Evolutionary conservation across 2,888 invertebrate species (phyloP), one percentile per base, ranked within the genome.

Genomic region (Ceraclea dissimilis): DNA sequence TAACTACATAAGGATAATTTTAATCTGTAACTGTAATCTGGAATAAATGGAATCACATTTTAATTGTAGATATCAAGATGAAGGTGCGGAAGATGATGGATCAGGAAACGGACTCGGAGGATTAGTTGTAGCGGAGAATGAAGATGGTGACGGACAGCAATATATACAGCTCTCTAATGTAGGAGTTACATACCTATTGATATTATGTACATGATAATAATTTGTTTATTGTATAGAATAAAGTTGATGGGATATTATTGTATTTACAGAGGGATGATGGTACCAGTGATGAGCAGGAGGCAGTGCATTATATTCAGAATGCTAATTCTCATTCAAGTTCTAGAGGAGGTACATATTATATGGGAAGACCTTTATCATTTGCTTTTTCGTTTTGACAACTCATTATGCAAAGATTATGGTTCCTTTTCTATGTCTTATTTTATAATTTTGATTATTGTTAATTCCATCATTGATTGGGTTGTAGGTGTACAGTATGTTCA

Each of bases 401-500:
- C 26, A 26, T 26, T 10, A 6, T 26, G 10, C 26, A 26, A 26
- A 26, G 26, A 26, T n/a, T 26, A 26, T 26, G 10, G n/a, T n/a
- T n/a, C n/a, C n/a, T n/a, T 26, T 10, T 26, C 26, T 26, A 10
- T 26, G 26, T 6, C 26, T 6, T 26, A 26, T 26, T 26, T 26
- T 26, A 6, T 26, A 10, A 26, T 26, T 6, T 26, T 26, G 4
- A 26, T 26, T 26, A 26, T 26, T 26, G 10, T 26, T 26, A n/a
- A n/a, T 26, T 26, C 5, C 10, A 26, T 6, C 10, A 6, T 26
- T 26, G 4, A 26, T 26, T 6, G 4, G 26, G 2, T 39, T 39
- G 13, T 16, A 39, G 58, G 21, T 44, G 49, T 51, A 21, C 62
- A 62, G 49, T 62, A 62, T 18, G 57, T 62, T 20, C 62, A 60